Evolutionary conservation across 2,113 vertebrate genomes (phyloP), one percentile per base, ranked within the genome.

Genomic region (Neoarius graeffei): DNA sequence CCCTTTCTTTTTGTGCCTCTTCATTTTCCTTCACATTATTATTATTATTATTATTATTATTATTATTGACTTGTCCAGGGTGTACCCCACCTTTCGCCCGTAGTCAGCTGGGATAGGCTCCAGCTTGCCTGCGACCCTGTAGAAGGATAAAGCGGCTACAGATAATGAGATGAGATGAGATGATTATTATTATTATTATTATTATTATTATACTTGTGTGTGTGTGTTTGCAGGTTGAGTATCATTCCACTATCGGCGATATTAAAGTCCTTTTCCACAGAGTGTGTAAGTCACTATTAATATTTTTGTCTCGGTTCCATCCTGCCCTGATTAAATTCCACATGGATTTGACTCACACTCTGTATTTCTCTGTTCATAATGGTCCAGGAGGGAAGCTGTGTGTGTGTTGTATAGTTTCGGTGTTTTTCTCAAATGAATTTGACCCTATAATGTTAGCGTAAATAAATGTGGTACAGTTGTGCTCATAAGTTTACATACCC

Each of bases 231-330:
- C 89, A 95, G 95, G 95, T 97, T 91, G 96, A 97, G 92, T 96
- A 96, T 57, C 92, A 95, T 74, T 93, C 95, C 56, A 96, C 95
- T 64, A 93, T 96, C 90, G 95, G 92, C 91, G 95, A 97, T 62
- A 96, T 96, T 90, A 97, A 95, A 92, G 90, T 92, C 90, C 95
- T 97, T 91, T 95, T 97, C 91, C 94, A 96, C 93, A 97, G 94
- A 94, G 94, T 94, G 88, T 95, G 96, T 96, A 92, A 95, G 95
- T 92, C 59, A 81, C 30, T 57, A 15, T 56, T 48, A 23, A 82
- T 67, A 79, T n/a, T 7, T 54, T 79, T 54, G 76, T 54, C 23
- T 52, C 23, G 2, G n/a, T 77, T 14, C n/a, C 6, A 3, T 14
- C 0, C 11, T 52, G 15, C 50, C 3, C 17, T 50, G 20, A 76